Evolutionary conservation across 2,113 vertebrate species (phyloP).

Genomic region (Trinectes maculatus): DNA sequence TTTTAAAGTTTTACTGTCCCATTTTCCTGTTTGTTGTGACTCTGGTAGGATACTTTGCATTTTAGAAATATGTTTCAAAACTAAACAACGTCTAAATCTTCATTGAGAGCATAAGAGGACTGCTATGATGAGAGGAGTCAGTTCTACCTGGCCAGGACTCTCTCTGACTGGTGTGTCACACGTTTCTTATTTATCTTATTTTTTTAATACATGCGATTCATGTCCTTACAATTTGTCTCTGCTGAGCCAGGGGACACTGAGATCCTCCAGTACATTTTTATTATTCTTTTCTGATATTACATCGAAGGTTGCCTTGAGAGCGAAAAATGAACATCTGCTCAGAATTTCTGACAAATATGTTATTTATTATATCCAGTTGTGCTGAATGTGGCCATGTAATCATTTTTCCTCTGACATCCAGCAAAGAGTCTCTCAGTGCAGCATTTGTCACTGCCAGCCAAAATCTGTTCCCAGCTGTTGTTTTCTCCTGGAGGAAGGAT

Average conservation of each 20-base stretch:
- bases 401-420: conserved; percentile 1
- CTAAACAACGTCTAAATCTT: too few relatives aligned
- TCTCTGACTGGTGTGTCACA: too few relatives aligned
- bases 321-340: conserved; percentile 31
- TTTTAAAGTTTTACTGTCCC: too few relatives aligned
- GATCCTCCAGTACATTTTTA: neutral
- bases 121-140: too few relatives aligned
- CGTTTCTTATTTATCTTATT: too few relatives aligned
- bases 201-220: too few relatives aligned
- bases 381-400: conserved; percentile 1
- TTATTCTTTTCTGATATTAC: neutral
- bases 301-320: conserved; percentile 18
- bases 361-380: neutral
- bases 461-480: neutral
- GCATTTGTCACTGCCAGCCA: neutral
- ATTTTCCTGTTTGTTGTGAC: too few relatives aligned
- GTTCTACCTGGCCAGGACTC: too few relatives aligned
- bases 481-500: neutral
- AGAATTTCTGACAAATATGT: conserved; percentile 9
- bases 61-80: too few relatives aligned
- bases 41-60: too few relatives aligned
- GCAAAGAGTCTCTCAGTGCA: neutral
- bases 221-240: neutral
- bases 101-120: too few relatives aligned
- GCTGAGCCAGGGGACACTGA: neutral